These are phyloP conservation scores for Grammomys dolichurus DNA, from an alignment of 2,113 vertebrate genomes.

Conservation along the genomic window DNA sequence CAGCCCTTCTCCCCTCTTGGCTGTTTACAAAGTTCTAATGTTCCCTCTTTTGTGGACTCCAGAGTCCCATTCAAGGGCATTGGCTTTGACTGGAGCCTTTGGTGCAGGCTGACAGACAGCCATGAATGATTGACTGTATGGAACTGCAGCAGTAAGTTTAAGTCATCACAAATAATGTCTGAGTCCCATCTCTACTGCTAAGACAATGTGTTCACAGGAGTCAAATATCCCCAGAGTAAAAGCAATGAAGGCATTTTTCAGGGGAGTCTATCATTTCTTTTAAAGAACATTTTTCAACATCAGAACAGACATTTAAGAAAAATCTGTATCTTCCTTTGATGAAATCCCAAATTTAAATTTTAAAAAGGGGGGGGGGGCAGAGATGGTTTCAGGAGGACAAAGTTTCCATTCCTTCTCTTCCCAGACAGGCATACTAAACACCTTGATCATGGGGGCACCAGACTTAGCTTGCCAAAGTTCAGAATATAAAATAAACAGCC, in stretches of 20 bases:
- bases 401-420: slow-evolving; percentile 69
- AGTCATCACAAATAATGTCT: neutral
- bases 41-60: neutral
- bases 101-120: neutral
- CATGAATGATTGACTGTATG: neutral
- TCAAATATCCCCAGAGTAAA: neutral
- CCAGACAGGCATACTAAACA: slow-evolving; percentile 70
- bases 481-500: slow-evolving; percentile 76
- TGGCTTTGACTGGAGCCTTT: neutral
- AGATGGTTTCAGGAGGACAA: slow-evolving; percentile 51
- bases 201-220: neutral
- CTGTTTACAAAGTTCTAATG: neutral
- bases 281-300: neutral
- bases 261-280: neutral
- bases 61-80: neutral
- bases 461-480: slow-evolving; percentile 65
- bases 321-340: neutral
- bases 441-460: slow-evolving; percentile 61
- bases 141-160: neutral
- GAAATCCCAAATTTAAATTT: neutral
- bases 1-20: neutral
- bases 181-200: neutral
- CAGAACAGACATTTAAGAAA: slow-evolving; percentile 5
- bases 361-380: slow-evolving; percentile 26
- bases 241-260: neutral